phyloP scores from a whole-genome alignment of 2,888 invertebrate species.

The Acanthosepion pharaonis region DNA sequence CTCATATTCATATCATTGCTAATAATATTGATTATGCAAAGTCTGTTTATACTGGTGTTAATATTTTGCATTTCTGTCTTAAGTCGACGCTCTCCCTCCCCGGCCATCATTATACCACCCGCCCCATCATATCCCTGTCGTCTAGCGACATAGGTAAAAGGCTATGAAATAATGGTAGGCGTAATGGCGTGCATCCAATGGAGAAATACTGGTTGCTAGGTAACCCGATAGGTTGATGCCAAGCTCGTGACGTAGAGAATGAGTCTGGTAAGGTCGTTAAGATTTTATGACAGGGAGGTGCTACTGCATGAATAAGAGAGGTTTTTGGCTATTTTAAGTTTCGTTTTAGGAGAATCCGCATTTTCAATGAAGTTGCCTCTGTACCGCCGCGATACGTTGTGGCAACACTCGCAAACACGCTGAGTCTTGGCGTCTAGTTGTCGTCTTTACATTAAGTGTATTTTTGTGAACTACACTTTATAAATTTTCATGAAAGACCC shows the following conservation, averaged over 20 bases:
- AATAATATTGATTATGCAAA: neutral
- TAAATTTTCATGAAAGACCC: neutral
- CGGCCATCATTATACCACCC: neutral
- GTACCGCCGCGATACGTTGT: neutral
- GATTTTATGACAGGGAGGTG: slow-evolving; percentile 1
- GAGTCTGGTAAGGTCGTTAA: slow-evolving; percentile 1
- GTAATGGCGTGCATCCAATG: slow-evolving; percentile 33
- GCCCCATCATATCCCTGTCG: neutral
- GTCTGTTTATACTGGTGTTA: neutral
- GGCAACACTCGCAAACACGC: slow-evolving; percentile 33
- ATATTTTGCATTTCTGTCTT: neutral
- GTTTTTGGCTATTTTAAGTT: neutral
- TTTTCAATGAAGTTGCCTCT: slow-evolving; percentile 11
- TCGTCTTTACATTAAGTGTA: neutral
- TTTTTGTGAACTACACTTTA: slow-evolving; percentile 23
- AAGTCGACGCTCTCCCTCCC: neutral
- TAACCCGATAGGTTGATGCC: slow-evolving; percentile 9
- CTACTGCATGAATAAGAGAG: slow-evolving; percentile 9
- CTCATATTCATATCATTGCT: neutral
- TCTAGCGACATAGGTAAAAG: slow-evolving; percentile 10
- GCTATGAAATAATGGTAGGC: slow-evolving; percentile 33
- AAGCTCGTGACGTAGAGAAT: neutral
- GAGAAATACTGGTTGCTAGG: slow-evolving; percentile 8
- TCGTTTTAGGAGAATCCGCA: slow-evolving; percentile 9
- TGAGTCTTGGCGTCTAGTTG: neutral